phyloP scores from a whole-genome alignment of 2,113 vertebrate species.

The Turdus rufiventris region DNA sequence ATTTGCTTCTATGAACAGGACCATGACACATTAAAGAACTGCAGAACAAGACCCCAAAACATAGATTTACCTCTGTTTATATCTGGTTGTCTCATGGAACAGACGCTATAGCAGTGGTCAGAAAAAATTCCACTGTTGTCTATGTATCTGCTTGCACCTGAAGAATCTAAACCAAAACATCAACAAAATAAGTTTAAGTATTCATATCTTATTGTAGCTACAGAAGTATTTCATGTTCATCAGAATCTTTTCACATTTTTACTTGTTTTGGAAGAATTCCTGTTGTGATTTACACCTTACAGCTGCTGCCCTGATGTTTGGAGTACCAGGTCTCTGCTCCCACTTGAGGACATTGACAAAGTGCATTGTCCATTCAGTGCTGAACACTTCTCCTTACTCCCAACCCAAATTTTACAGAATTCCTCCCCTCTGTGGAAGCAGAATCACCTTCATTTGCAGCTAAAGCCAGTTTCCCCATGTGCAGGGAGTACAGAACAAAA shows the following conservation, averaged over 20 bases:
- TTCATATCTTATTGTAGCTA: not conserved
- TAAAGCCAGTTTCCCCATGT: not conserved
- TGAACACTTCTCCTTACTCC: not conserved
- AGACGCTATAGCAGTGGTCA: slow-evolving; percentile 82
- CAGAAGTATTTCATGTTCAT: not conserved
- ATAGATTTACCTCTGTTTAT: slow-evolving; percentile 69
- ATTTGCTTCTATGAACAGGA: not conserved
- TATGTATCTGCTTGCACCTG: slow-evolving; percentile 74
- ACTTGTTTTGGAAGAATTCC: not conserved
- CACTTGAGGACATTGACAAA: not conserved
- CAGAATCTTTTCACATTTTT: not conserved
- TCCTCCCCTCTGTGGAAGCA: not conserved
- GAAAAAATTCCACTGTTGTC: slow-evolving; percentile 82
- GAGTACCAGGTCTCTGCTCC: not conserved
- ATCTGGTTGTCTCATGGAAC: slow-evolving; percentile 79
- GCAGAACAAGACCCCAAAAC: not conserved
- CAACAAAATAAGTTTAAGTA: not conserved
- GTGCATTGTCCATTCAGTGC: accelerated
- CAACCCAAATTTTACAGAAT: not conserved
- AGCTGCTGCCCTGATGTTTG: not conserved
- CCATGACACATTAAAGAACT: not conserved
- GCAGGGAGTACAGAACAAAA: not conserved
- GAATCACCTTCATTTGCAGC: not conserved
- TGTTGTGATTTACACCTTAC: not conserved
- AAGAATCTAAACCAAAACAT: slow-evolving; percentile 66